Percentiles rank a stretch among this genome's conserved stretches.
phyloP scores from a whole-genome alignment of 2,888 invertebrate genomes.

The Chrysodeixis includens region DNA sequence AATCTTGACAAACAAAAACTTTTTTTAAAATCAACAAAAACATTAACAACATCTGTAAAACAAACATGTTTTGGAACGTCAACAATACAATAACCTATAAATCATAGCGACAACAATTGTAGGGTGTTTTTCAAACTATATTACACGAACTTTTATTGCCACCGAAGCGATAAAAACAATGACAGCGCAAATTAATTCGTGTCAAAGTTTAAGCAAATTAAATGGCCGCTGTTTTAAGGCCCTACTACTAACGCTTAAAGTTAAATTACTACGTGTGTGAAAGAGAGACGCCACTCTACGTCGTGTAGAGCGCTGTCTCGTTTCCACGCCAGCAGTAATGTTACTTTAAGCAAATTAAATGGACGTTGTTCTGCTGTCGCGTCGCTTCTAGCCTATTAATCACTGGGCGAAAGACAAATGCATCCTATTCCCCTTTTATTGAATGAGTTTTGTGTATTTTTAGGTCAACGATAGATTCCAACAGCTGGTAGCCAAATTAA shows the following conservation, averaged over 20 bases:
- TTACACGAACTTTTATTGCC: slow-evolving; percentile 28
- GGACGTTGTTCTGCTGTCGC: slow-evolving; percentile 26
- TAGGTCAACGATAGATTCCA: too few relatives aligned
- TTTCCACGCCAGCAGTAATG: too few relatives aligned
- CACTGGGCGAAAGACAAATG: slow-evolving; percentile 45
- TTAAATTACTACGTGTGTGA: too few relatives aligned
- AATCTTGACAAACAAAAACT: background rate
- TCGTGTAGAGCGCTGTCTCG: too few relatives aligned
- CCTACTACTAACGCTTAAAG: too few relatives aligned
- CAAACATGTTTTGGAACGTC: background rate
- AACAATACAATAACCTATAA: slow-evolving; percentile 5
- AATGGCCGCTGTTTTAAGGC: slow-evolving; percentile 47
- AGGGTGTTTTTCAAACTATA: slow-evolving; percentile 23
- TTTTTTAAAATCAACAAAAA: background rate
- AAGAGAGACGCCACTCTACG: too few relatives aligned
- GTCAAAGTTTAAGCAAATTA: slow-evolving; percentile 57
- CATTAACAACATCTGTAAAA: background rate
- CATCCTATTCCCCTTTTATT: slow-evolving; percentile 34
- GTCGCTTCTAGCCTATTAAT: slow-evolving; percentile 46
- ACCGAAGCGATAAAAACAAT: slow-evolving; percentile 49
- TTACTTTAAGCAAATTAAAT: slow-evolving; percentile 59
- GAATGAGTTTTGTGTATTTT: background rate
- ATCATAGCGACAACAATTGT: slow-evolving; percentile 10
- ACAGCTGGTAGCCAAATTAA: too few relatives aligned
- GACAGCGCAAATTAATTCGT: slow-evolving; percentile 50